Base-by-base conservation (phyloP, 2,113 vertebrate genomes). In the Neomonachus schauinslandi region DNA sequence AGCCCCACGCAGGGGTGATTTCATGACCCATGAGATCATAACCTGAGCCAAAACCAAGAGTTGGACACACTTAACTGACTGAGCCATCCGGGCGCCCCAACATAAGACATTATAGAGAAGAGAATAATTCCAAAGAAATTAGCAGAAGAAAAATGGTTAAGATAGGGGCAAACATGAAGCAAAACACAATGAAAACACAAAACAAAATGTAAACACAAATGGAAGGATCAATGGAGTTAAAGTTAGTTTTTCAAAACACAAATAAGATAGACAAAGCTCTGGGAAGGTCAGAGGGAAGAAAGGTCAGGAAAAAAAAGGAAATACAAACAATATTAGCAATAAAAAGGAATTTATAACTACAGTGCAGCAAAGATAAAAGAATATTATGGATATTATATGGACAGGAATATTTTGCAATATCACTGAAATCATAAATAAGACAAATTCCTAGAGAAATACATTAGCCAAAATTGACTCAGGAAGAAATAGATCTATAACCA, bases 121-220 rank as follows among this genome's bases (percentile, higher is more conserved):
- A 84, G 22, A 95, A 81, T 74, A 89, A 89, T 92, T 61, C 81
- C 31, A 86, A 94, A 91, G 83, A 94, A 96, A 81, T 4, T 72
- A 92, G 51, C 61, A 65, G 26, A 79, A 89, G 53, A 67, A 85
- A 94, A 76, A 84, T 46, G 69, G 33, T 69, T 79, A 94, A 65
- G 5, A 65, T 14, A 80, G 33, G 7, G 69, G 12, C 31, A 76
- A 89, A 92, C 3, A 49, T 72, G 84, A 89, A 49, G 76, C 59
- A 82, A 89, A 97, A 61, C n/a, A 86, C 61, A 57, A 57, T 36
- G 61, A 65, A 87, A 82, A 69, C 39, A 69, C 24, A 72, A 84
- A 76, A 71, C 13, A 84, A 79, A 80, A 85, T 22, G 22, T 28
- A 89, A 85, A 67, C 71, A 92, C 24, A 97, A 79, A 72, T 51